A percentile compares a stretch with the other conserved stretches of the same genome.
Evolutionary conservation across 30 jellyfish, hydroid and myxozoan genomes (phyloP).

Genomic region (Aurelia sp.): DNA sequence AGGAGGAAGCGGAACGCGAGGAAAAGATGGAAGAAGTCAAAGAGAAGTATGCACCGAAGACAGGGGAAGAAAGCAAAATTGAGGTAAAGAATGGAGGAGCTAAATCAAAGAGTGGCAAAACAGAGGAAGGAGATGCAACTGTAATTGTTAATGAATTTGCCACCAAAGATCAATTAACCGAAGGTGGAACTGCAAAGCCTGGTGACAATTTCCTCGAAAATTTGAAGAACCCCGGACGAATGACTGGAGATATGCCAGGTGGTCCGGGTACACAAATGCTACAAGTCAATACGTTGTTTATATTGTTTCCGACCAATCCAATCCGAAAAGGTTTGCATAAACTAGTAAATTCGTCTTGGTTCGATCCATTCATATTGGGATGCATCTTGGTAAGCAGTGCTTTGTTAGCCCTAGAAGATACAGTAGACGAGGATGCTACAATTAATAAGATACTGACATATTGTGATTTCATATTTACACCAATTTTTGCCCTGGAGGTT

Average conservation of each 20-base stretch:
- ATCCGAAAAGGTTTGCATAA: slow-evolving; percentile 75
- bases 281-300: slow-evolving; percentile 69
- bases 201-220: slow-evolving; percentile 85
- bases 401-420: slow-evolving; percentile 86
- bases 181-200: slow-evolving; percentile 59
- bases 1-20: slow-evolving; percentile 83
- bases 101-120: slow-evolving; percentile 9
- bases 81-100: slow-evolving; percentile 7
- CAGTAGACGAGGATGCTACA: slow-evolving; percentile 76
- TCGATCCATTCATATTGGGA: slow-evolving; percentile 76
- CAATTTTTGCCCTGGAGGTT: slow-evolving; percentile 85
- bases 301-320: slow-evolving; percentile 54
- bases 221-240: slow-evolving; percentile 84
- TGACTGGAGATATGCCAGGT: slow-evolving; percentile 79
- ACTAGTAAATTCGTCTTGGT: slow-evolving; percentile 78
- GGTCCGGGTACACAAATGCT: slow-evolving; percentile 63
- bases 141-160: slow-evolving; percentile 42
- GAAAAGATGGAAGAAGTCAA: slow-evolving; percentile 71
- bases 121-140: slow-evolving; percentile 44
- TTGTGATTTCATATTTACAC: slow-evolving; percentile 71
- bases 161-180: slow-evolving; percentile 7
- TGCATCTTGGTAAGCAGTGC: slow-evolving; percentile 86
- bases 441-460: slow-evolving; percentile 66
- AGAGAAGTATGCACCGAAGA: slow-evolving; percentile 70
- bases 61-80: slow-evolving; percentile 31